These are phyloP conservation scores for Apogon talboti DNA, from an alignment of 2,797 vertebrate species.

Conservation along the genomic window DNA sequence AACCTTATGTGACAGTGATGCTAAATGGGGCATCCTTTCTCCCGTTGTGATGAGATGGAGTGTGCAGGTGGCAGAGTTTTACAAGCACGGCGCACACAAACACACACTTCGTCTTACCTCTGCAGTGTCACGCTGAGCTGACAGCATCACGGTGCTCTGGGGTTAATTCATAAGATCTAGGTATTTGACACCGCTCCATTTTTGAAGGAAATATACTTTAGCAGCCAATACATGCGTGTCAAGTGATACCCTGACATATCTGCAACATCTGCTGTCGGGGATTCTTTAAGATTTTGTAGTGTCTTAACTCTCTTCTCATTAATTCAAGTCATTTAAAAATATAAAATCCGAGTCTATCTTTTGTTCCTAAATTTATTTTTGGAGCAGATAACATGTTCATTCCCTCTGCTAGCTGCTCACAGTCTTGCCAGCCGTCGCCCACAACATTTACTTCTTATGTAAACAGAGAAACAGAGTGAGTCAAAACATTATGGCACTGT, in stretches of 20 bases:
- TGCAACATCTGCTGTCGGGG: not conserved
- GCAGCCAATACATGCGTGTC: not conserved
- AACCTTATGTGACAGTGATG: slow-evolving; percentile 71
- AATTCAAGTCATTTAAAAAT: not conserved
- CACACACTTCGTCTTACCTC: not conserved
- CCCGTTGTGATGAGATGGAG: slow-evolving; percentile 58
- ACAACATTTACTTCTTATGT: slow-evolving; percentile 24
- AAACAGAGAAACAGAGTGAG: slow-evolving; percentile 26
- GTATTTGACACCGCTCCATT: slow-evolving; percentile 21
- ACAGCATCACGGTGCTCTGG: slow-evolving; percentile 27
- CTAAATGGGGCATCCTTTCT: slow-evolving; percentile 65
- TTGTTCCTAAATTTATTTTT: slow-evolving; percentile 29
- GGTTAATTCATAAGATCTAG: slow-evolving; percentile 34
- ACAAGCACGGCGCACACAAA: slow-evolving; percentile 18
- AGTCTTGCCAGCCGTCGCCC: slow-evolving; percentile 27
- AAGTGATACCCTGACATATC: not conserved
- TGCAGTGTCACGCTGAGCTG: slow-evolving; percentile 39
- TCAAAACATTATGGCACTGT: slow-evolving; percentile 20
- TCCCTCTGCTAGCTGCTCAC: slow-evolving; percentile 18
- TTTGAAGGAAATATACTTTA: not conserved
- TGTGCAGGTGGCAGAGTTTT: slow-evolving; percentile 56
- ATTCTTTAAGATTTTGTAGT: not conserved
- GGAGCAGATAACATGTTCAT: slow-evolving; percentile 11
- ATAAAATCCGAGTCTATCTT: not conserved
- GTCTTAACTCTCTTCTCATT: slow-evolving; percentile 3